These are phyloP conservation scores for Gonatopus flavifemur DNA, from an alignment of 1,140 invertebrate species.

Conservation along the genomic window DNA sequence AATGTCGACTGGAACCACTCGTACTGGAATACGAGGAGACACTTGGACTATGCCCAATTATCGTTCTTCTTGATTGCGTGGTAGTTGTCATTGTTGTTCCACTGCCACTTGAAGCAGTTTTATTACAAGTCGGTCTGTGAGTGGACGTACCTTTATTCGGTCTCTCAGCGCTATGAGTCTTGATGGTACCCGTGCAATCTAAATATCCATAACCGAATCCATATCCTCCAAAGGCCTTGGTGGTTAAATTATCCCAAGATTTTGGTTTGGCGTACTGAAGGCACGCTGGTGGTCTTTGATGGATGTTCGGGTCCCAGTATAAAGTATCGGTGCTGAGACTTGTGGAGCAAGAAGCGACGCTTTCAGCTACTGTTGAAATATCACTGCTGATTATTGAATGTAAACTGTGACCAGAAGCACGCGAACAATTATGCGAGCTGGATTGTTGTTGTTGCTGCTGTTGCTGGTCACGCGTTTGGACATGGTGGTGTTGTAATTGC, in stretches of 20 bases:
- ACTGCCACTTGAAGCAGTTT: conserved; percentile 8
- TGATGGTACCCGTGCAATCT: conserved; percentile 65
- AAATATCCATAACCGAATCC: conserved; percentile 82
- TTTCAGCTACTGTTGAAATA: conserved; percentile 63
- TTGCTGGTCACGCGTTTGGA: conserved; percentile 29
- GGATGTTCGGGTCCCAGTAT: conserved; percentile 72
- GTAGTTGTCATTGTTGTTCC: conserved; percentile 59
- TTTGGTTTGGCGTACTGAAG: conserved; percentile 75
- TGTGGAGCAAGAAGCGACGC: conserved; percentile 76
- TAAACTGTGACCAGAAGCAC: conserved; percentile 73
- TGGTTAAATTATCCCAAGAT: conserved; percentile 84
- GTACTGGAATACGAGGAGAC: conserved; percentile 41
- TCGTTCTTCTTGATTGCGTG: conserved; percentile 52
- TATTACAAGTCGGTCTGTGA: no score
- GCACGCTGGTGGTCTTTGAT: conserved; percentile 58
- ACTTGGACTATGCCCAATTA: conserved; percentile 32
- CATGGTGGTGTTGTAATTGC: conserved; percentile 35
- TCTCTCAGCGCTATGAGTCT: conserved; percentile 59
- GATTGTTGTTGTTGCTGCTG: conserved; percentile 34
- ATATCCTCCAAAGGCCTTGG: conserved; percentile 79
- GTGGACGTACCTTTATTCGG: conserved; percentile 52
- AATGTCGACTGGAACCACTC: conserved; percentile 57
- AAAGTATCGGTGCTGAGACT: conserved; percentile 81
- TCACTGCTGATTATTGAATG: conserved; percentile 80
- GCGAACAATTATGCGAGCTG: conserved; percentile 40